Base-by-base conservation (phyloP, 2,888 invertebrate genomes). In the Agrilus biguttatus region DNA sequence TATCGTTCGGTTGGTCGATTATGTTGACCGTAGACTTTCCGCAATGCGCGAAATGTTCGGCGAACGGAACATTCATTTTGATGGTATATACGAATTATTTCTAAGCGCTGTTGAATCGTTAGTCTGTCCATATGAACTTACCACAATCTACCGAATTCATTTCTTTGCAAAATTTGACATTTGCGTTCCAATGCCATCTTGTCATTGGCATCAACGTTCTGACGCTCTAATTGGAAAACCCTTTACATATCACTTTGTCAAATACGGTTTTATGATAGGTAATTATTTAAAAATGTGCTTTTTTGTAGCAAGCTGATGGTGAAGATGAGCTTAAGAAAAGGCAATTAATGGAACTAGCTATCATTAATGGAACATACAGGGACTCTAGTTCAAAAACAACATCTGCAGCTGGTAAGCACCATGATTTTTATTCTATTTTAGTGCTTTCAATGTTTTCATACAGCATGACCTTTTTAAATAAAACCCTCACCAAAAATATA, bases 281-380 rank as follows among this genome's bases (percentile, higher is more conserved):
- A n/a, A 33, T n/a, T 14, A 21, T 28, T 35, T 36, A 38, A 37
- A 44, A 21, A 32, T 45, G 21, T 45, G 13, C 33, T 42, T 42
- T 37, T 45, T 41, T 38, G 41, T 65, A 83, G 80, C 84, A 98
- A 95, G 95, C 96, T 49, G 98, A 98, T 69, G 98, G 98, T 50
- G 98, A 98, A 75, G 98, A 99, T 71, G 98, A 98, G 69, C 74
- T 99, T 63, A 98, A 99, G 78, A 96, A 98, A 71, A 83, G 96
- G 65, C 98, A 99, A 72, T 77, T 99, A 59, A 98, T 99, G 97
- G 98, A 99, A 71, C 75, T 99, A 66, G 98, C 98, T 61, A 98
- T 98, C 62, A 96, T 99, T 66, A 99, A 99, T 68, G 98, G 98
- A 66, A 99, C 98, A 43, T 99, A 97, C 75, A 82, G 97, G 66